Evolutionary conservation across 2,113 vertebrate species (phyloP), one percentile per base, ranked within the genome.

Genomic region (Sphaerodactylus townsendi): DNA sequence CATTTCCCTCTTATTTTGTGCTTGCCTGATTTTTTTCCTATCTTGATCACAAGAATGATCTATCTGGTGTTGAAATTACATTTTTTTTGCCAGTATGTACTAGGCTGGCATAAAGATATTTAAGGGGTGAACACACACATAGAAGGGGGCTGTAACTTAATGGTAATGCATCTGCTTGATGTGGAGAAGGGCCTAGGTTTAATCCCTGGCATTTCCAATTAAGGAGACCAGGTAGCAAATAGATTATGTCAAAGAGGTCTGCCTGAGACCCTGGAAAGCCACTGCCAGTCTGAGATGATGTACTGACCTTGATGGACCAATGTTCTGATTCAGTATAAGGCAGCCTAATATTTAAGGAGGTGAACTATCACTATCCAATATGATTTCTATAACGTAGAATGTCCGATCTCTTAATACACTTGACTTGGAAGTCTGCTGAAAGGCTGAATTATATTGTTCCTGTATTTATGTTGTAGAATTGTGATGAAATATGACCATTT

Each of bases 1-100:
- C 90, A 86, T 95, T 96, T 92, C 81, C 90, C 86, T 90, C 44
- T 94, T 91, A 83, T 62, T 84, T 88, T 8, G 19, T 59, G 56
- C 23, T 2, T 56, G 53, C 5, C 23, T 56, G 69, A 15, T 30
- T 84, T 37, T 62, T 23, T 4, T 11, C 7, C 35, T 13, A 10
- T 35, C 8, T 62, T 46, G n/a, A 71, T 64, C 33, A 66, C 64
- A 80, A 11, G 11, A 5, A 90, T 53, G 73, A 35, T 35, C 15
- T 75, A n/a, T 53, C 33, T 21, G 59, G 25, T 53, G 15, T 75
- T n/a, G 17, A 19, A 75, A 53, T 50, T n/a, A 50, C 9, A 46
- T 46, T 53, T 23, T 53, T 23, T 3, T 19, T 78, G 14, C 25
- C 39, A n/a, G 28, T 64, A 28, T 30, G 30, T 64, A n/a, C 3